phyloP scores from a whole-genome alignment of 2,888 invertebrate genomes.

The Polylopha cassiicola region DNA sequence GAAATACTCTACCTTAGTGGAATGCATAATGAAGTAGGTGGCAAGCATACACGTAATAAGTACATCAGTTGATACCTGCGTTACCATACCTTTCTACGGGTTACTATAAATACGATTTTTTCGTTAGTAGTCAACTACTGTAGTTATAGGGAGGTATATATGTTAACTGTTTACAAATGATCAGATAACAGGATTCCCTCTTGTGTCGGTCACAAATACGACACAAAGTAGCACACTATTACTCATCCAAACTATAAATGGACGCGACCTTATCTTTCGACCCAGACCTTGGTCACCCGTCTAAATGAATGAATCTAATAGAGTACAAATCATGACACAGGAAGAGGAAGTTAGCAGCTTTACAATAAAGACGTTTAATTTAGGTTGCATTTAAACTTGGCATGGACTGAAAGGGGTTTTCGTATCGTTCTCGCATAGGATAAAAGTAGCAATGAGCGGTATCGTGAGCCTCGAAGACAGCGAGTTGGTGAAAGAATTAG shows the following conservation, averaged over 20 bases:
- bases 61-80: no score
- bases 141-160: no score
- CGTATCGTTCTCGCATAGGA: no score
- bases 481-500: slow-evolving; percentile 32
- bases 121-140: no score
- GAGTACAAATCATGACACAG: no score
- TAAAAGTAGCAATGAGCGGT: slow-evolving; percentile 39
- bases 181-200: slow-evolving; percentile 16
- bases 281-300: slow-evolving; percentile 50
- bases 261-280: slow-evolving; percentile 42
- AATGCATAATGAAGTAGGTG: slow-evolving; percentile 18
- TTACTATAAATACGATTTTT: no score
- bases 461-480: slow-evolving; percentile 32
- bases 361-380: no score
- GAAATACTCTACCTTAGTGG: slow-evolving; percentile 11
- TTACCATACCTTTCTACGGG: no score
- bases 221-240: slow-evolving; percentile 12
- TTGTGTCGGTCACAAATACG: slow-evolving; percentile 6
- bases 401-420: no score
- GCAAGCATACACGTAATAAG: slow-evolving; percentile 7
- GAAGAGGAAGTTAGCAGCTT: no score
- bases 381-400: no score
- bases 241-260: slow-evolving; percentile 19
- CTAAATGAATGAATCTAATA: slow-evolving; percentile 27
- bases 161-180: no score